Evolutionary conservation across 2,888 invertebrate species (phyloP).

Genomic region (Stenotaenia linearis): DNA sequence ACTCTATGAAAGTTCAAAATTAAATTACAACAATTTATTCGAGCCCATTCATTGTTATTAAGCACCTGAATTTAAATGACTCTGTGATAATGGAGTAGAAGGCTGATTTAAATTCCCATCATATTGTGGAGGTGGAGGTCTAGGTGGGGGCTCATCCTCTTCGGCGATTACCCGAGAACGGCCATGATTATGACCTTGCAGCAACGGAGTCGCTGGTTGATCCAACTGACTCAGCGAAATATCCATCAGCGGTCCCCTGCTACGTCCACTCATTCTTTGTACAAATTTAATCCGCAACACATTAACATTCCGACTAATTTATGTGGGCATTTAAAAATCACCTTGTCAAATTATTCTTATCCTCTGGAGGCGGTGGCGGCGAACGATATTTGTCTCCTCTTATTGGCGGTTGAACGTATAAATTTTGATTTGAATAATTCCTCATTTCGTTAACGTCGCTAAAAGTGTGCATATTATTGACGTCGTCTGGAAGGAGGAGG

Average conservation of each 20-base stretch:
- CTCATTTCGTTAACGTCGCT: conserved; percentile 38
- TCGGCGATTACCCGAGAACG: conserved; percentile 37
- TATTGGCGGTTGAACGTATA: conserved; percentile 87
- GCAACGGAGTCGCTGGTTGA: conserved; percentile 50
- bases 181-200: conserved; percentile 39
- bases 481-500: not conserved
- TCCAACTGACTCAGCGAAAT: conserved; percentile 59
- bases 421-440: conserved; percentile 75
- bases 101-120: not conserved
- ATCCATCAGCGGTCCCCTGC: conserved; percentile 59
- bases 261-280: conserved; percentile 46
- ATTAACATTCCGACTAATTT: not conserved
- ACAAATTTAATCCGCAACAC: not conserved
- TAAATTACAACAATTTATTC: too few species aligned
- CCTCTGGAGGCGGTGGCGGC: conserved; percentile 38
- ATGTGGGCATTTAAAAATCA: conserved; percentile 41
- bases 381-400: conserved; percentile 45
- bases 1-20: conserved; percentile 1
- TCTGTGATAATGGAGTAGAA: not conserved
- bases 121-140: conserved; percentile 63
- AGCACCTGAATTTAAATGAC: not conserved
- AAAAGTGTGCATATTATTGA: conserved; percentile 33
- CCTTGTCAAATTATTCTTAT: conserved; percentile 60
- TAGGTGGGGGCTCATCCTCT: conserved; percentile 57
- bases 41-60: not conserved